Evolutionary conservation across 2,888 invertebrate species (phyloP), one percentile per base, ranked within the genome.

Genomic region (Tenthredo distinguenda): DNA sequence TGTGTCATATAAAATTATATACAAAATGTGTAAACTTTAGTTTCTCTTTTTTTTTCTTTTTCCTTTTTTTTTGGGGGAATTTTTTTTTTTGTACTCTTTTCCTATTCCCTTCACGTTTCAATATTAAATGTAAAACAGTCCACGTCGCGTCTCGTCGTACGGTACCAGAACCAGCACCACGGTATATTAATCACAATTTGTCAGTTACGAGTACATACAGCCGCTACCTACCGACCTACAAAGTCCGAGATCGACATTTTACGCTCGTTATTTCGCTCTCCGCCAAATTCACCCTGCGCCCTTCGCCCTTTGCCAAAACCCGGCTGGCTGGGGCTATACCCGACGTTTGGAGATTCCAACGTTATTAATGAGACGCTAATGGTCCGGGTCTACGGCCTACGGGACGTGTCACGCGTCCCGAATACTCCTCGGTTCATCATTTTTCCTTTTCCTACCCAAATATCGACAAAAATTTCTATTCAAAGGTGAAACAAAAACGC

Each of bases 331-430:
- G 0, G 0, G 0, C 26, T 34, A 50, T 34, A 18, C 18, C 77
- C 55, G n/a, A n/a, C 77, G 50, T 77, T 58, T n/a, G 34, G 81
- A 86, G 84, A 74, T 87, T 87, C 86, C 86, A 88, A 88, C 89
- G 89, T 91, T 91, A 91, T 91, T 91, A 91, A 91, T 89, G 91
- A 91, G 89, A 88, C 89, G 87, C 89, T 90, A 90, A 90, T 89
- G 88, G 90, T 82, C 71, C 83, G n/a, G 83, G 68, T 83, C 68
- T 71, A 71, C 88, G 87, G 86, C 88, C 77, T 86, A 87, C 87
- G 88, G 87, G 71, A 88, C 90, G 89, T 89, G 90, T 89, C 88
- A 88, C 89, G 90, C 89, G 89, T 90, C 90, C 89, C 88, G 88
- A 89, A 87, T 88, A 86, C 87, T 86, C 85, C 86, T 86, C 47